Percentiles rank a stretch among this genome's conserved stretches.
phyloP scores from a whole-genome alignment of 2,797 vertebrate genomes.

The Alexandromys oeconomus region DNA sequence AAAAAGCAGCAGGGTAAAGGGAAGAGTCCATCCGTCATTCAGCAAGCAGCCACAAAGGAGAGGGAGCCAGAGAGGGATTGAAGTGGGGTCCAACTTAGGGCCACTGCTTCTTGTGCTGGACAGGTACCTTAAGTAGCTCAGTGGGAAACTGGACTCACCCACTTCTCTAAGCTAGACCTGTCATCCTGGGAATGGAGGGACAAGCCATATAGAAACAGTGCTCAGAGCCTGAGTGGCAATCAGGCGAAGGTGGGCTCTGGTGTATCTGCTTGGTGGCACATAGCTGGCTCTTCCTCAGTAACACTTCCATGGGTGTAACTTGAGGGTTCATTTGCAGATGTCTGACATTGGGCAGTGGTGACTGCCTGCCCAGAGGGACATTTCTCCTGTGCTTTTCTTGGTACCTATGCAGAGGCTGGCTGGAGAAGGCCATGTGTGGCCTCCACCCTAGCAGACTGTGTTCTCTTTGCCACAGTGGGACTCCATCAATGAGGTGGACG shows the following conservation, averaged over 20 bases:
- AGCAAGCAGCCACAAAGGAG: background rate
- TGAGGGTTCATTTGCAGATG: background rate
- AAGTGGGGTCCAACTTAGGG: background rate
- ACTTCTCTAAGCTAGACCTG: background rate
- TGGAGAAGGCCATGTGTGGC: background rate
- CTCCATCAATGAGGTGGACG: slow-evolving; percentile 99
- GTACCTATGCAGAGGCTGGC: fast-evolving
- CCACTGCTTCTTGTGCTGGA: background rate
- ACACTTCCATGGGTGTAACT: too few species aligned
- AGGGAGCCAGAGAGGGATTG: background rate
- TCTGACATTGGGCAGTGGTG: background rate
- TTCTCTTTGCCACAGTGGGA: slow-evolving; percentile 92
- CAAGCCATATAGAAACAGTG: background rate
- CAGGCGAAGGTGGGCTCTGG: background rate
- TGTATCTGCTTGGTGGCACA: background rate
- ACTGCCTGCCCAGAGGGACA: background rate
- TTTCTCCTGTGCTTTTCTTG: background rate
- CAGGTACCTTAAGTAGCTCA: background rate
- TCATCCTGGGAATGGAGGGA: background rate
- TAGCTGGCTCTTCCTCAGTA: background rate
- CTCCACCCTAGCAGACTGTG: background rate
- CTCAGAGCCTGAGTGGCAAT: background rate
- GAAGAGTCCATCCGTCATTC: background rate
- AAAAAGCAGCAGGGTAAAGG: background rate
- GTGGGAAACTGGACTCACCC: background rate